phyloP scores from a whole-genome alignment of 1,140 invertebrate species.

The Hyphantria cunea region DNA sequence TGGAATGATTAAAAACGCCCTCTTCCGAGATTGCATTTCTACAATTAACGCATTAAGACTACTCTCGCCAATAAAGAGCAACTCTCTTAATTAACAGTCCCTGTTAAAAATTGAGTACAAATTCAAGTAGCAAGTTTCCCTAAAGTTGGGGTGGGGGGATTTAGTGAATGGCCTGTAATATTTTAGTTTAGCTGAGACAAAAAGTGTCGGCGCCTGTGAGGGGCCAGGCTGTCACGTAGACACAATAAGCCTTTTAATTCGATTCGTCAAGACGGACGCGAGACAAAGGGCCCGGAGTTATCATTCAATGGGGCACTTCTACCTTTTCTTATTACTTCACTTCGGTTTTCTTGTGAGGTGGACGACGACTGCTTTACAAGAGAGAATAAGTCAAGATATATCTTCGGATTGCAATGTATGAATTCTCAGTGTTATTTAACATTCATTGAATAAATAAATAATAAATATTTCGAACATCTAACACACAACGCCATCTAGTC shows the following conservation, averaged over 20 bases:
- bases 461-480: too few relatives aligned
- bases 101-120: conserved; percentile 82
- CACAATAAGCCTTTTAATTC: conserved; percentile 82
- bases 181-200: conserved; percentile 81
- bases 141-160: conserved; percentile 48
- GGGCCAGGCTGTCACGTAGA: conserved; percentile 76
- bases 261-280: conserved; percentile 79
- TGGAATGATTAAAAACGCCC: conserved; percentile 72
- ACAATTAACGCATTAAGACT: conserved; percentile 81
- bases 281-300: conserved; percentile 76
- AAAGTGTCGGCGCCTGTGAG: conserved; percentile 57
- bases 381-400: conserved; percentile 25
- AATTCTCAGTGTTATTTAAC: background rate
- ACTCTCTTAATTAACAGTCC: conserved; percentile 78
- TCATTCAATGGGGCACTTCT: conserved; percentile 80
- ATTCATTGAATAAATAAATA: too few relatives aligned
- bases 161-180: conserved; percentile 79
- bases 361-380: conserved; percentile 44
- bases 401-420: conserved; percentile 1
- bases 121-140: conserved; percentile 76
- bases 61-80: conserved; percentile 74
- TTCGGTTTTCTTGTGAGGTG: conserved; percentile 68
- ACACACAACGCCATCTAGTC: too few relatives aligned
- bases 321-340: conserved; percentile 79
- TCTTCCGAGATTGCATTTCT: conserved; percentile 77